Conservation (phyloP, 2,797 vertebrate genomes). For the Liparis tanakae region DNA sequence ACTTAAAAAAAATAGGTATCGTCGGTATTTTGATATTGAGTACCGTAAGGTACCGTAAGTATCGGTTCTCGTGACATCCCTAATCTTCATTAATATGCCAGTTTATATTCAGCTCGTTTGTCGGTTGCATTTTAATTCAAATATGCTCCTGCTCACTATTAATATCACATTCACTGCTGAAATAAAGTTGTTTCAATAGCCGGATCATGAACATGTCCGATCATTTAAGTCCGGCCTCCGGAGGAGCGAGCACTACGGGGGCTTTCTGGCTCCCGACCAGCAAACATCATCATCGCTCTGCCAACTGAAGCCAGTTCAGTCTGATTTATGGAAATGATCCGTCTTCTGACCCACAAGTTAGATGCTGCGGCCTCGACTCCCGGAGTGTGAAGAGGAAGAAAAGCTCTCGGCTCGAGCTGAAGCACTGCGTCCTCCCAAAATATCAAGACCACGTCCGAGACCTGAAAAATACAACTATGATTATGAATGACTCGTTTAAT, state of each 20-base stretch:
- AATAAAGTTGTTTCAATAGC: slow-evolving; percentile 12
- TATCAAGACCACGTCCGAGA: not conserved
- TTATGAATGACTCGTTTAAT: not conserved
- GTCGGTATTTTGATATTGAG: too few species aligned
- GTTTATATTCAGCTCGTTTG: not conserved
- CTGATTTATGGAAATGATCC: slow-evolving; percentile 26
- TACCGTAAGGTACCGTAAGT: too few species aligned
- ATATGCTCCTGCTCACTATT: not conserved
- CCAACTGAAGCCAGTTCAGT: slow-evolving; percentile 17
- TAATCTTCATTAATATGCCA: not conserved
- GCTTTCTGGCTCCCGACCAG: slow-evolving; percentile 6
- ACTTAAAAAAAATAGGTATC: too few species aligned
- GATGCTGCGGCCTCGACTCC: not conserved
- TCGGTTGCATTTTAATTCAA: not conserved
- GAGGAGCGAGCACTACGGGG: slow-evolving; percentile 3
- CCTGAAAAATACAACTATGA: not conserved
- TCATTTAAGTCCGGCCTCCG: slow-evolving; percentile 29
- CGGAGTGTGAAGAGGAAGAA: not conserved
- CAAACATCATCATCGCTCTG: slow-evolving; percentile 25
- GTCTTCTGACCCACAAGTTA: not conserved
- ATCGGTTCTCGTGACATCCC: too few species aligned
- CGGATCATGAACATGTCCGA: slow-evolving; percentile 15
- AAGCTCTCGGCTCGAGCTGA: not conserved
- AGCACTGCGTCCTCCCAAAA: not conserved
- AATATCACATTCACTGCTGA: slow-evolving; percentile 7